A percentile compares a stretch with the other conserved stretches of the same genome.
These are phyloP conservation scores for Atta texana DNA, from an alignment of 1,140 invertebrate species.

Conservation along the genomic window DNA sequence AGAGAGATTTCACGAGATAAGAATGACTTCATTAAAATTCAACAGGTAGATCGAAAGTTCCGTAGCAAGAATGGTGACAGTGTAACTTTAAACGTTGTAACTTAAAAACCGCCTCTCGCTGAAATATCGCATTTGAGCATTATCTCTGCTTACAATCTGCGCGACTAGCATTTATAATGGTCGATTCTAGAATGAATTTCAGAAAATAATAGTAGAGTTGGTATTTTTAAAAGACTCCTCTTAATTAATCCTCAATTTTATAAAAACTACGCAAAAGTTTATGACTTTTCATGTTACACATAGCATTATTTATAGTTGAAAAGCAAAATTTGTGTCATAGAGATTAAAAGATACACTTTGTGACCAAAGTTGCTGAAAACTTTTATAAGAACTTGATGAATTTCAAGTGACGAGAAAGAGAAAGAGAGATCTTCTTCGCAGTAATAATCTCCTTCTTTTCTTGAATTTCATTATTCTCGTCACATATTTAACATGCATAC, in stretches of 20 bases:
- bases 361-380: background rate
- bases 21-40: conserved; percentile 68
- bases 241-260: background rate
- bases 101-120: conserved; percentile 48
- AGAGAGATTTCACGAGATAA: conserved; percentile 53
- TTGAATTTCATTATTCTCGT: conserved; percentile 10
- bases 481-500: conserved; percentile 2
- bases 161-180: conserved; percentile 54
- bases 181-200: background rate
- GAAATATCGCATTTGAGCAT: conserved; percentile 60
- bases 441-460: background rate
- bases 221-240: conserved; percentile 3
- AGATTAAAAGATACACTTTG: conserved; percentile 1
- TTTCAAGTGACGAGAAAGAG: background rate
- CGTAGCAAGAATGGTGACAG: conserved; percentile 10
- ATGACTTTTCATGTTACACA: background rate
- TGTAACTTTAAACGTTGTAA: conserved; percentile 62
- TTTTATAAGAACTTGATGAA: background rate
- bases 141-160: conserved; percentile 63
- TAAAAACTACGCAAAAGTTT: background rate
- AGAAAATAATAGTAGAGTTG: background rate
- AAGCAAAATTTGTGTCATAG: background rate
- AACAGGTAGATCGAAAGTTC: conserved; percentile 69
- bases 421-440: background rate
- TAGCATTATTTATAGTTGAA: background rate